Base-by-base conservation (phyloP, 2,113 vertebrate species). In the Periophthalmodon schlosseri region DNA sequence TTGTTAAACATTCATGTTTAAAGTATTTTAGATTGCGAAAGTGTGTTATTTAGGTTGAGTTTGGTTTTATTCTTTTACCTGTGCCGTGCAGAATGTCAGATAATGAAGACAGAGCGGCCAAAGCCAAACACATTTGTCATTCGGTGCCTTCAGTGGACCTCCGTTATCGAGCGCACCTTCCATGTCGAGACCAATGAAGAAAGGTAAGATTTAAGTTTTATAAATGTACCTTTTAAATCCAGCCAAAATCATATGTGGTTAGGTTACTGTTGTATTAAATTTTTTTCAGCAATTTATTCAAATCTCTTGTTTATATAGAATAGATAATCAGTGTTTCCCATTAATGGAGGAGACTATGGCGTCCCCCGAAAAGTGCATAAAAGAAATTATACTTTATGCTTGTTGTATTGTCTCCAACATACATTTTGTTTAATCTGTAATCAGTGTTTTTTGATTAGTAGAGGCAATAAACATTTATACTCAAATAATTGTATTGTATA, bases 81-180 rank as follows among this genome's bases (percentile, higher is more conserved):
- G 0, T 75, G 11, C 36, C 58, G 70, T 73, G 15, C 56, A 95
- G 94, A 95, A 87, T 95, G 94, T 72, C 94, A 95, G 87, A 86
- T 95, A 78, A 91, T 94, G 91, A 97, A 98, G 89, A 97, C 96
- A 0, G 97, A 99, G 89, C 91, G 96, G 2, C 97, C 96, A 0
- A 91, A 95, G 50, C 95, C 96, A 71, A 98, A 99, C 89, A 97
- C 97, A 0, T 99, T 99, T 21, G 96, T 99, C 79, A 99, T 98
- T 75, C 95, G 97, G 15, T 99, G 97, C 83, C 82, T 99, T 56
- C 97, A 99, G 86, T 98, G 97, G 97, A 98, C 97, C 2, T 96
- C 96, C 0, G 97, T 99, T 75, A 99, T 99, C 0, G 97, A 99
- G 83, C 92, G 96, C 78, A 99, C 97, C 2, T 99, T 99, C 84